Base-by-base conservation (phyloP, 2,888 invertebrate species). In the Melipona bicolor region DNA sequence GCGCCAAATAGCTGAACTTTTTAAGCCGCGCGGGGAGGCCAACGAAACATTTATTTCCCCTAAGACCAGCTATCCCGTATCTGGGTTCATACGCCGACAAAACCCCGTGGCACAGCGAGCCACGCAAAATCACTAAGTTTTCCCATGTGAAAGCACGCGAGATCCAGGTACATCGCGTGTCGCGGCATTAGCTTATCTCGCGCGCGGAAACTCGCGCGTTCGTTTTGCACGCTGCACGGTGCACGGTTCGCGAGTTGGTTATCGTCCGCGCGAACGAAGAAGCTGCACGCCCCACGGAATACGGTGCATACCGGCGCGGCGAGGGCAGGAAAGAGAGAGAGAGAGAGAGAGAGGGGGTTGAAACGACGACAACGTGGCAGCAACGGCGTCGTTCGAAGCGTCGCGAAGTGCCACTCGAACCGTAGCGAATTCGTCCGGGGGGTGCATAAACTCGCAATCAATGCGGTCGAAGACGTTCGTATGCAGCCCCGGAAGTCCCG, bases 391-490 rank as follows among this genome's bases (percentile, higher is more conserved):
- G 54, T 72, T 19, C 6, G 68, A 36, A 24, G 65, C 81, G 69
- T 54, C 68, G 27, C 69, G 62, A 56, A 70, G 43, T 52, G 75
- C 71, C 67, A 54, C 76, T 61, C 61, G 82, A 74, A 74, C 69
- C 52, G 56, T 52, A 64, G 69, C 52, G 56, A 81, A 81, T 82
- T 76, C 76, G 76, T 70, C 82, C 75, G 71, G 75, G 70, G 49
- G 74, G 43, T 43, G 43, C 82, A 75, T 82, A 83, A 83, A 76
- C 83, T 83, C 83, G 82, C 82, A 71, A 81, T 82, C 82, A 82
- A 81, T 81, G 82, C 54, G 61, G 54, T 50, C 61, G 70, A 77
- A 80, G 81, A 85, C 77, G 85, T 62, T 76, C 81, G 59, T 61
- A 54, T 43, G 71, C 70, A 21, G 52, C 32, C n/a, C 65, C 70